Conservation (phyloP, 1,140 invertebrate species). For the Aricia agestis region DNA sequence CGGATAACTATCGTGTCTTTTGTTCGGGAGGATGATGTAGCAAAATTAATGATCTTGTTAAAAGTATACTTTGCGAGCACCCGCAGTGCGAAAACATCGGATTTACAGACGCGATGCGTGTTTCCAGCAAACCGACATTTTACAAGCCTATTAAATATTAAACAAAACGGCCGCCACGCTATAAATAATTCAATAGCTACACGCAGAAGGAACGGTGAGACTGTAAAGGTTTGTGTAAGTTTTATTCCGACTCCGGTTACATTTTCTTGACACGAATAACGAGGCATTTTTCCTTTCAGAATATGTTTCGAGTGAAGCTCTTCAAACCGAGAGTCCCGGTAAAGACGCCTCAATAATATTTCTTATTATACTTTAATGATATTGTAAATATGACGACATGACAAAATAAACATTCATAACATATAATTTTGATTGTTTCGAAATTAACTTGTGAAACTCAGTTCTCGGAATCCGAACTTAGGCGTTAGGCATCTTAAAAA, state of each 20-base stretch:
- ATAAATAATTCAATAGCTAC: slow-evolving; percentile 7
- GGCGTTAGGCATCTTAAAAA: too few species aligned
- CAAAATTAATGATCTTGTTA: too few species aligned
- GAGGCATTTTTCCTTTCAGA: slow-evolving; percentile 4
- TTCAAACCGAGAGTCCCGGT: not conserved
- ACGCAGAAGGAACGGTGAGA: not conserved
- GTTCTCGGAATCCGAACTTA: too few species aligned
- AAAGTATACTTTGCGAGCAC: too few species aligned
- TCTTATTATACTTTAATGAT: not conserved
- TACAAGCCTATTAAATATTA: slow-evolving; percentile 1
- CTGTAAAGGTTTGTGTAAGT: not conserved
- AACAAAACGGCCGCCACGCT: not conserved
- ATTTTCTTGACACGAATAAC: slow-evolving; percentile 2
- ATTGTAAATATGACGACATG: not conserved
- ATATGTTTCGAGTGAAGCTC: slow-evolving; percentile 5
- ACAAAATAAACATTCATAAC: slow-evolving; percentile 13
- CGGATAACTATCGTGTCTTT: too few species aligned
- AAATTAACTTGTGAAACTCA: not conserved
- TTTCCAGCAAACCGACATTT: not conserved
- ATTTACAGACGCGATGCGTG: not conserved
- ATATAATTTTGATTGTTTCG: not conserved
- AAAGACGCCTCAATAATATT: not conserved
- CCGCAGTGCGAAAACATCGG: too few species aligned
- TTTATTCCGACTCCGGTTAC: slow-evolving; percentile 4
- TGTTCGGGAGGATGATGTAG: too few species aligned